Evolutionary conservation across 2,888 invertebrate species (phyloP).

Genomic region (Drosophila eohydei): DNA sequence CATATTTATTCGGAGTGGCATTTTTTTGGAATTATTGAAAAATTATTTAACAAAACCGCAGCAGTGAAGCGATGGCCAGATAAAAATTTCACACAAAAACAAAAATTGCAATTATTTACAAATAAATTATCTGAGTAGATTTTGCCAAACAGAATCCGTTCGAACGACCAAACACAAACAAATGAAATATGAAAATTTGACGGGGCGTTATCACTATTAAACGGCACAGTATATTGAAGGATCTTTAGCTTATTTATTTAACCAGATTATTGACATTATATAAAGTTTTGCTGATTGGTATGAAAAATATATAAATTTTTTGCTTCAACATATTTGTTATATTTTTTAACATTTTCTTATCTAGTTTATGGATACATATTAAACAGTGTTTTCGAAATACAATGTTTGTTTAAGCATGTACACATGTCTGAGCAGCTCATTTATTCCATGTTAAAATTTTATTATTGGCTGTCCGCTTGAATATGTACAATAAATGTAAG

Average conservation of each 20-base stretch:
- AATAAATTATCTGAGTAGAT: conserved; percentile 35
- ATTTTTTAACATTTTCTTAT: neutral
- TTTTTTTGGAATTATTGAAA: conserved; percentile 42
- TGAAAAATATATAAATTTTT: neutral
- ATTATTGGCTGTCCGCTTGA: conserved; percentile 13
- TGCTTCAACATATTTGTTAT: neutral
- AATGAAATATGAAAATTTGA: neutral
- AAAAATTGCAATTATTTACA: conserved; percentile 31
- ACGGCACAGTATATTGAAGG: neutral
- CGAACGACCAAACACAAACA: neutral
- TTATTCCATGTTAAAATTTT: neutral
- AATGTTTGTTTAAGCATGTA: too few species aligned
- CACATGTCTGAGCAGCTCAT: neutral
- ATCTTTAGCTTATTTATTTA: neutral
- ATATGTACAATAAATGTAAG: conserved; percentile 21
- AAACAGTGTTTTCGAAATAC: too few species aligned
- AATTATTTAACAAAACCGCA: conserved; percentile 45
- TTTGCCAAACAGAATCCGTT: conserved; percentile 31
- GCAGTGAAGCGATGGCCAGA: conserved; percentile 14
- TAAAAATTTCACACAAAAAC: conserved; percentile 9
- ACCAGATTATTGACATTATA: neutral
- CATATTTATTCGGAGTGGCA: conserved; percentile 29
- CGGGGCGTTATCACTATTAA: conserved; percentile 9
- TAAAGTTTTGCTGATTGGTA: too few species aligned
- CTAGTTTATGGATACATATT: neutral